phyloP scores from a whole-genome alignment of 2,888 invertebrate species.

The Sinotaia quadrata region DNA sequence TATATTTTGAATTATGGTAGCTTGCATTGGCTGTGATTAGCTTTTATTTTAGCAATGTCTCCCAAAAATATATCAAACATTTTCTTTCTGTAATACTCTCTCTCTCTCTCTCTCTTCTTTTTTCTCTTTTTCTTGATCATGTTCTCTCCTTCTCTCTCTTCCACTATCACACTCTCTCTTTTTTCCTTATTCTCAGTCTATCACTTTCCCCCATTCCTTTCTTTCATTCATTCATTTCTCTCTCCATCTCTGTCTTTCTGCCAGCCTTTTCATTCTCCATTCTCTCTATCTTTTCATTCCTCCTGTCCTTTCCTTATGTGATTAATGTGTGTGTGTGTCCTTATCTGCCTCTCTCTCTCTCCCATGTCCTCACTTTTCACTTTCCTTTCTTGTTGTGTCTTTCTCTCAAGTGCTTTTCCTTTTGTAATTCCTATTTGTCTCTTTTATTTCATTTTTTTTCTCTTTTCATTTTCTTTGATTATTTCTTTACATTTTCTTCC shows the following conservation, averaged over 20 bases:
- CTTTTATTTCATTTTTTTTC: background rate
- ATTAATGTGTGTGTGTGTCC: background rate
- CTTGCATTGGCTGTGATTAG: too few species aligned
- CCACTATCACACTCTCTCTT: background rate
- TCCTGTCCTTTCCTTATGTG: background rate
- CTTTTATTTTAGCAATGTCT: too few species aligned
- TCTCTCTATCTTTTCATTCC: background rate
- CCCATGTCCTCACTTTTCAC: background rate
- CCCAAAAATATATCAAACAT: too few species aligned
- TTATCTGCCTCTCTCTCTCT: background rate
- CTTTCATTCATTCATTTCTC: background rate
- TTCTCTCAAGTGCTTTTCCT: background rate
- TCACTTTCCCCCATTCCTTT: background rate
- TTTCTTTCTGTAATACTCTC: too few species aligned
- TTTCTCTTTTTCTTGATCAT: too few species aligned
- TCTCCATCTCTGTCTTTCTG: background rate
- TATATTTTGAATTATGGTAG: too few species aligned
- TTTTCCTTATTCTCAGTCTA: background rate
- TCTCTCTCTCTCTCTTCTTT: background rate
- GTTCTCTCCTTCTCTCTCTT: background rate
- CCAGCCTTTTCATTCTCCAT: background rate
- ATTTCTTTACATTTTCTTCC: background rate
- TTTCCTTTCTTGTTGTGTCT: background rate
- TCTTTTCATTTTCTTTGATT: background rate
- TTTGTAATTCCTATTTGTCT: background rate